Evolutionary conservation across 2,888 invertebrate genomes (phyloP), one percentile per base, ranked within the genome.

Genomic region (Eilema caniola): DNA sequence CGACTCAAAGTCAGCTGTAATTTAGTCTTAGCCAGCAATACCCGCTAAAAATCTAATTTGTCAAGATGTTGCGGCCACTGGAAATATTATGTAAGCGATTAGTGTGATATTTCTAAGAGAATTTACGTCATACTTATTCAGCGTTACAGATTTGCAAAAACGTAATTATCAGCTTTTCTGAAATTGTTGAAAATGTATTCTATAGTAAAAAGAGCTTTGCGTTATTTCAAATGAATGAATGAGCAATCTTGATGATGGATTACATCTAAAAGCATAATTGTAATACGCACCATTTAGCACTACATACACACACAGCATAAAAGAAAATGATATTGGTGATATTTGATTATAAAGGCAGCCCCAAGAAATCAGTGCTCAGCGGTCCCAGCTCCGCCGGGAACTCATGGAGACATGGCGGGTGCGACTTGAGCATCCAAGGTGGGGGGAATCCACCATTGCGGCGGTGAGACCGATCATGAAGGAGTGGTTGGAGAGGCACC

Each of bases 21-120:
- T 95, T 95, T 94, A 87, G 93, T 92, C 93, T 94, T 91, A 93
- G 89, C 92, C 89, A 90, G 92, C 88, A 92, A 93, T 90, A 92
- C 89, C 92, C 88, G 89, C 89, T 92, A 92, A 93, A 93, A 95
- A 95, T 95, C 92, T 93, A 94, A 95, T 95, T 95, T 95, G 91
- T 95, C 95, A 95, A 93, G 87, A 88, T 88, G 86, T 88, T 90
- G 92, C 82, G 89, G 81, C 75, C 75, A 83, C 76, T 81, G 66
- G 33, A 74, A 75, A 76, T 78, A 82, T 83, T 78, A 78, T 63
- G 78, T 75, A 69, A 83, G 59, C 78, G 69, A 82, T 81, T 75
- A 81, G 77, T 72, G 63, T 71, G 72, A 77, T 79, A 76, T 81
- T 81, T 83, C 79, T 74, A 69, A 67, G 64, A 79, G 69, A 76